These are phyloP conservation scores for Eupeodes latifasciatus DNA, from an alignment of 2,888 invertebrate genomes.

Conservation along the genomic window DNA sequence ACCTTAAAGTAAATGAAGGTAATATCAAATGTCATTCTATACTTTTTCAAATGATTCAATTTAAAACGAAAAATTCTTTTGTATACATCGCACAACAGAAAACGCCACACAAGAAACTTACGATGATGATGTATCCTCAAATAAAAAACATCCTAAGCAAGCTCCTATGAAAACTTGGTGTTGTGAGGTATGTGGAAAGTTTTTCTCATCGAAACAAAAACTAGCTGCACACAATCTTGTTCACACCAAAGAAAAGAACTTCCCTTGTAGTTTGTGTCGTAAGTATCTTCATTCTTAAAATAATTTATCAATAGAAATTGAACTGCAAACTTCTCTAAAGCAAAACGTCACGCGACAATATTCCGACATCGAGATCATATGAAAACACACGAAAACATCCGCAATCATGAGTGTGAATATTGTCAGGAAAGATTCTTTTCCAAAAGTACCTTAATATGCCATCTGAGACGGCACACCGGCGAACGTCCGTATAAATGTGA, in stretches of 20 bases:
- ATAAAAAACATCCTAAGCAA: constrained; percentile 6
- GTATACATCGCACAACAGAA: background rate
- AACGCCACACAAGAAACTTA: background rate
- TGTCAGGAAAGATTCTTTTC: constrained; percentile 76
- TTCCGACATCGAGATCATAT: constrained; percentile 75
- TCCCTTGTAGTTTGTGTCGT: constrained; percentile 53
- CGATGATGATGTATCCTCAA: background rate
- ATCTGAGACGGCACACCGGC: constrained; percentile 77
- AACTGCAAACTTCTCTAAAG: constrained; percentile 41
- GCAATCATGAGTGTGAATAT: constrained; percentile 75
- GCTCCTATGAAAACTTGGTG: background rate
- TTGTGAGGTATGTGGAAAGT: constrained; percentile 75
- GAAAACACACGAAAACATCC: constrained; percentile 75
- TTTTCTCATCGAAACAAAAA: constrained; percentile 70
- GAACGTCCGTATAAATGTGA: constrained; percentile 77
- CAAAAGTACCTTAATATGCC: constrained; percentile 73
- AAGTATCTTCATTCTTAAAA: background rate
- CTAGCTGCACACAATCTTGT: constrained; percentile 70
- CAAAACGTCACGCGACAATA: constrained; percentile 59
- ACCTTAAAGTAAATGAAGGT: background rate
- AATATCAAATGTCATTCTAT: background rate
- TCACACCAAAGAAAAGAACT: constrained; percentile 70
- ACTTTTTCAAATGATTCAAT: no score
- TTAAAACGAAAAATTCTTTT: background rate
- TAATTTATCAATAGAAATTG: background rate